Evolutionary conservation across 2,888 invertebrate species (phyloP), one percentile per base, ranked within the genome.

Genomic region (Ditula angustiorana): DNA sequence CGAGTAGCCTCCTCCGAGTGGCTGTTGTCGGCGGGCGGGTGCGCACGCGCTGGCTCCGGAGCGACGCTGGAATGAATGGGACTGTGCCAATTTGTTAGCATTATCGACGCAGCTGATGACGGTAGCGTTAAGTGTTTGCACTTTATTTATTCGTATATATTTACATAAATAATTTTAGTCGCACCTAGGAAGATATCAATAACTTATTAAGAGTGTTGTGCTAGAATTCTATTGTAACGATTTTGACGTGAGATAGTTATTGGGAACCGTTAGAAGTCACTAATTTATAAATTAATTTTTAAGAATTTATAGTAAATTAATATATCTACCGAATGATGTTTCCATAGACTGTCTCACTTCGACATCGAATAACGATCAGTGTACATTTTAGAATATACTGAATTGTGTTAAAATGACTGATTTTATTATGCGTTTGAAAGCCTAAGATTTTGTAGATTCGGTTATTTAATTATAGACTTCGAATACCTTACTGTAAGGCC

Each of bases 91-190:
- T 89, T 88, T 86, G 84, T 85, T 87, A 90, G 90, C 88, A 85
- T 89, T 83, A 84, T 81, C 80, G 86, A 88, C 82, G 85, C 88
- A 83, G 87, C 90, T 88, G 83, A 89, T 78, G 87, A 88, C 80
- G 80, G 89, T 94, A 94, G 93, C 85, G 78, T 86, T 94, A 93
- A 93, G 93, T 94, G 93, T 93, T 92, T 93, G 93, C 93, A 93
- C 93, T 93, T 93, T 93, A 92, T 92, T 92, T 92, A 92, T 92
- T 92, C 91, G 85, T 91, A 90, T 91, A 90, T 89, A 90, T 86
- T 91, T 90, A 92, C 84, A 82, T 86, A 59, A 64, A 90, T 90
- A 91, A 90, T 86, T 83, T 91, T 92, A 92, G 92, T 89, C 89
- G 92, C 92, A 92, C 92, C 88, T 92, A 92, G 92, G 82, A 86